phyloP scores from a whole-genome alignment of 2,888 invertebrate genomes.

The Tholera decimalis region DNA sequence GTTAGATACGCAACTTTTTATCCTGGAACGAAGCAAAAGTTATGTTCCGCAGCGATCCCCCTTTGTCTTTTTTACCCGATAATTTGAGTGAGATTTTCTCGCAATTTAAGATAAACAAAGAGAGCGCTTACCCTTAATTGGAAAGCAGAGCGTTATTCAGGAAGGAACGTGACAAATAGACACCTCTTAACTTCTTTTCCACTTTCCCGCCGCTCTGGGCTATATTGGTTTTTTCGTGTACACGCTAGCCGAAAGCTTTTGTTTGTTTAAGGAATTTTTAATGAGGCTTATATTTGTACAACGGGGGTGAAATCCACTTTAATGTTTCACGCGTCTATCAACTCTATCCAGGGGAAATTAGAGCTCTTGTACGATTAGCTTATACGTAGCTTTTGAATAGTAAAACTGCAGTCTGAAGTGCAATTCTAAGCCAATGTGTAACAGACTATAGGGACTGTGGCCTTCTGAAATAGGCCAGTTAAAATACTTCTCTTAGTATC shows the following conservation, averaged over 20 bases:
- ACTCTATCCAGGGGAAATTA: conserved; percentile 46
- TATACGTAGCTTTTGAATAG: background rate
- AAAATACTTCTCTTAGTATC: background rate
- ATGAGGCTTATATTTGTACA: conserved; percentile 76
- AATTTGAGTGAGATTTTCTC: conserved; percentile 92
- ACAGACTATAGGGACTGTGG: too few species aligned
- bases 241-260: conserved; percentile 83
- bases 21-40: conserved; percentile 86
- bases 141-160: conserved; percentile 91
- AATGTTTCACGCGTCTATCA: conserved; percentile 54
- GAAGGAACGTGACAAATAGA: conserved; percentile 91
- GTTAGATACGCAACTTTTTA: conserved; percentile 89
- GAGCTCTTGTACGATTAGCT: conserved; percentile 25
- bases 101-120: conserved; percentile 92
- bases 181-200: conserved; percentile 92
- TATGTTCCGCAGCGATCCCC: conserved; percentile 86
- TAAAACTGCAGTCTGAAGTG: background rate
- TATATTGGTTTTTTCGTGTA: conserved; percentile 89
- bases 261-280: conserved; percentile 88
- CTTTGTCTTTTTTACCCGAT: conserved; percentile 89
- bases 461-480: too few species aligned
- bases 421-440: too few species aligned
- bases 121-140: conserved; percentile 91
- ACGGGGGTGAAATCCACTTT: conserved; percentile 66
- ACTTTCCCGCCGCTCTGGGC: conserved; percentile 86